These are phyloP conservation scores for Gila robusta DNA, from an alignment of 2,797 vertebrate genomes.

Conservation along the genomic window DNA sequence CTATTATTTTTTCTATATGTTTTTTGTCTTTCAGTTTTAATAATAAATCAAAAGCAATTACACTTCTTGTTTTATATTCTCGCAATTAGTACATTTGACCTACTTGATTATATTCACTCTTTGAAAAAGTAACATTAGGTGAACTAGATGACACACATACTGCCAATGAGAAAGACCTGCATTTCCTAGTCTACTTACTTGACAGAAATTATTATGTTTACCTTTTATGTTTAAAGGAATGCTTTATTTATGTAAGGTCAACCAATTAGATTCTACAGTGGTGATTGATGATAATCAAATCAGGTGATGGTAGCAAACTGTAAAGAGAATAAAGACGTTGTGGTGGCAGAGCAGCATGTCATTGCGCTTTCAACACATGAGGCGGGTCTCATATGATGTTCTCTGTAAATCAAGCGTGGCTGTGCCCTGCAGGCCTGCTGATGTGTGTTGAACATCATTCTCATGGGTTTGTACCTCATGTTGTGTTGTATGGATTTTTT, in stretches of 20 bases:
- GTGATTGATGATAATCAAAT: background rate
- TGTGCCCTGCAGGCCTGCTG: slow-evolving; percentile 47
- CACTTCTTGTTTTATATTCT: too few species aligned
- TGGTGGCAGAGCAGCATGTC: slow-evolving; percentile 43
- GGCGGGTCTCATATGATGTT: slow-evolving; percentile 62
- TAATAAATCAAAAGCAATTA: background rate
- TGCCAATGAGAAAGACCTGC: background rate
- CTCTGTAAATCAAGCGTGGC: slow-evolving; percentile 42
- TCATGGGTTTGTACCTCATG: slow-evolving; percentile 43
- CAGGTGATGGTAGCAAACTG: background rate
- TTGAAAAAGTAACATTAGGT: background rate
- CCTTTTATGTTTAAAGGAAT: background rate
- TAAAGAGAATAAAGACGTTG: slow-evolving; percentile 21
- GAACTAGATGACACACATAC: background rate
- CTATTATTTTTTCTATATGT: background rate
- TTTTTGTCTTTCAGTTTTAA: background rate
- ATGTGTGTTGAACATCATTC: slow-evolving; percentile 67
- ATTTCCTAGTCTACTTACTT: background rate
- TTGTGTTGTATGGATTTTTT: slow-evolving; percentile 26
- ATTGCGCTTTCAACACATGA: slow-evolving; percentile 69
- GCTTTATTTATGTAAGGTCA: background rate
- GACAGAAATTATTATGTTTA: background rate
- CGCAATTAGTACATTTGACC: background rate
- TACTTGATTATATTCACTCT: background rate
- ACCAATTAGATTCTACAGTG: background rate